Evolutionary conservation across 2,113 vertebrate species (phyloP).

Genomic region (Hippocampus barbouri): DNA sequence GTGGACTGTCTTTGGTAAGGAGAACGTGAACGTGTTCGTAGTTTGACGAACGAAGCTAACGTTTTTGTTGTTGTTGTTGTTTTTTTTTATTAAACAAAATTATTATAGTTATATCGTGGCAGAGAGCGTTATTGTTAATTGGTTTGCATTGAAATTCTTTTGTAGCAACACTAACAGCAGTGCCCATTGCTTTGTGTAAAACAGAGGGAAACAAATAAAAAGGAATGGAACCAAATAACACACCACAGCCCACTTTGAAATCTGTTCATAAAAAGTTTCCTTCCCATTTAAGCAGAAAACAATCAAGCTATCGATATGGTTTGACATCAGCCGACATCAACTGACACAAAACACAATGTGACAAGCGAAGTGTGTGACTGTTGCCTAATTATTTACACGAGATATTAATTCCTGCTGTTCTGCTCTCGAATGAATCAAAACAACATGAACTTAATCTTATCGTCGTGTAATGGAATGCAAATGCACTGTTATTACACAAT

Average conservation of each 20-base stretch:
- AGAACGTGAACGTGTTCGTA: too few species aligned
- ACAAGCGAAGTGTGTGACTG: neutral
- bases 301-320: accelerated
- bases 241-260: neutral
- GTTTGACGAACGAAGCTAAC: neutral
- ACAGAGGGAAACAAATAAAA: neutral
- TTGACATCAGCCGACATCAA: neutral
- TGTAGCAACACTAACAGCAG: neutral
- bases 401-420: neutral
- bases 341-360: neutral
- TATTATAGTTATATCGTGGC: neutral
- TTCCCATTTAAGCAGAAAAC: accelerated
- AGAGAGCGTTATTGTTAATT: too few species aligned
- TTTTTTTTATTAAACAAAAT: neutral
- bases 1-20: slow-evolving; percentile 48
- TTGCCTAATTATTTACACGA: neutral
- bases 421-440: neutral
- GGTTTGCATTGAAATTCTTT: neutral
- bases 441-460: neutral
- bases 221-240: too few species aligned
- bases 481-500: neutral
- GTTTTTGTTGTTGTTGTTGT: too few species aligned
- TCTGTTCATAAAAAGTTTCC: neutral
- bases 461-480: neutral
- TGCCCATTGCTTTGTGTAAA: neutral